These are phyloP conservation scores for Neoitamus cyanurus DNA, from an alignment of 2,888 invertebrate genomes.

Conservation along the genomic window DNA sequence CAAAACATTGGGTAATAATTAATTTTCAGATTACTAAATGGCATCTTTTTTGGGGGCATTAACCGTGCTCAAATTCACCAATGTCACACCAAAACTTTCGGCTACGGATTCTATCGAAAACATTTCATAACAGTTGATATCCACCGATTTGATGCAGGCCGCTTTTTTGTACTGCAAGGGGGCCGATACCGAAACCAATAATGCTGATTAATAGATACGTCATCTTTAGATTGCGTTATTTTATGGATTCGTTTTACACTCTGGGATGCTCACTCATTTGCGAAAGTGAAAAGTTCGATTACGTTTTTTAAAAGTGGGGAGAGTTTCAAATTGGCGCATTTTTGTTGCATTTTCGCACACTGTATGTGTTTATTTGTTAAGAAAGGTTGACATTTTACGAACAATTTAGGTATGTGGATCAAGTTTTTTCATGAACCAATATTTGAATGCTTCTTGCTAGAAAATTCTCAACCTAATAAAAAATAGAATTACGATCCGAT, in stretches of 20 bases:
- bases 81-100: slow-evolving; percentile 34
- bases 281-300: neutral
- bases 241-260: neutral
- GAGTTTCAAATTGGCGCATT: neutral
- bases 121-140: slow-evolving; percentile 42
- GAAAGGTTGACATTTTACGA: neutral
- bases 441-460: no score
- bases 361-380: neutral
- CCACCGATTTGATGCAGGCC: neutral
- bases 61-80: slow-evolving; percentile 34
- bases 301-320: neutral
- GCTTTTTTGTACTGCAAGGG: neutral
- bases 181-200: neutral
- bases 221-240: neutral
- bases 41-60: slow-evolving; percentile 22
- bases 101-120: slow-evolving; percentile 21
- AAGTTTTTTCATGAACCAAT: no score
- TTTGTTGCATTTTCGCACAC: neutral
- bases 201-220: slow-evolving; percentile 5
- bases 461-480: no score
- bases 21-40: neutral
- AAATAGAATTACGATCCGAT: no score
- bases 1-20: slow-evolving; percentile 1
- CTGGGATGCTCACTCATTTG: neutral
- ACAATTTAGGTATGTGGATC: neutral